These are phyloP conservation scores for Camponotus pennsylvanicus DNA, from an alignment of 1,140 invertebrate species.

Conservation along the genomic window DNA sequence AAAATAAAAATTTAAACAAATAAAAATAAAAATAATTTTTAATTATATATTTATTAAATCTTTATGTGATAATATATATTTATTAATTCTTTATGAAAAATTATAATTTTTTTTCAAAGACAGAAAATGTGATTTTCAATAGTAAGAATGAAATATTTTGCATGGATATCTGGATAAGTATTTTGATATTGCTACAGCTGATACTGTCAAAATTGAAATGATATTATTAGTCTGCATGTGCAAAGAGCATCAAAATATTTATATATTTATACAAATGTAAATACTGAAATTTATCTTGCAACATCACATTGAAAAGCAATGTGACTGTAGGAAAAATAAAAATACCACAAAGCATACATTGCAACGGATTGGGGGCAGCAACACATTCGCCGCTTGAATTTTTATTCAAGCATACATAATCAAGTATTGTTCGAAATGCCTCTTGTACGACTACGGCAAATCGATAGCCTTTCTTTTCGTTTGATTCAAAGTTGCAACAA, in stretches of 20 bases:
- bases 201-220: not conserved
- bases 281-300: conserved; percentile 19
- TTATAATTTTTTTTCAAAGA: not conserved
- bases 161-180: not conserved
- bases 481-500: conserved; percentile 16
- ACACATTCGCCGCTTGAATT: conserved; percentile 34
- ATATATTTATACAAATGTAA: conserved; percentile 1
- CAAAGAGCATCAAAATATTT: no score
- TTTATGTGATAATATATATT: no score
- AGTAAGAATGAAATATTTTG: not conserved
- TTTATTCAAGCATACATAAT: conserved; percentile 59
- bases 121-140: not conserved
- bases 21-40: not conserved
- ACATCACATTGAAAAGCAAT: not conserved
- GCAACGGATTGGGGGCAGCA: conserved; percentile 17
- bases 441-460: not conserved
- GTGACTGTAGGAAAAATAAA: conserved; percentile 13
- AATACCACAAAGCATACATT: conserved; percentile 7
- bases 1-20: not conserved
- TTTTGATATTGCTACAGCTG: not conserved
- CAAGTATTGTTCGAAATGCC: conserved; percentile 14
- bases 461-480: conserved; percentile 40
- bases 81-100: no score
- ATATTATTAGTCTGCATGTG: not conserved
- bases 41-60: no score